These are phyloP conservation scores for Ranitomeya variabilis DNA, from an alignment of 2,113 vertebrate genomes.

Conservation along the genomic window DNA sequence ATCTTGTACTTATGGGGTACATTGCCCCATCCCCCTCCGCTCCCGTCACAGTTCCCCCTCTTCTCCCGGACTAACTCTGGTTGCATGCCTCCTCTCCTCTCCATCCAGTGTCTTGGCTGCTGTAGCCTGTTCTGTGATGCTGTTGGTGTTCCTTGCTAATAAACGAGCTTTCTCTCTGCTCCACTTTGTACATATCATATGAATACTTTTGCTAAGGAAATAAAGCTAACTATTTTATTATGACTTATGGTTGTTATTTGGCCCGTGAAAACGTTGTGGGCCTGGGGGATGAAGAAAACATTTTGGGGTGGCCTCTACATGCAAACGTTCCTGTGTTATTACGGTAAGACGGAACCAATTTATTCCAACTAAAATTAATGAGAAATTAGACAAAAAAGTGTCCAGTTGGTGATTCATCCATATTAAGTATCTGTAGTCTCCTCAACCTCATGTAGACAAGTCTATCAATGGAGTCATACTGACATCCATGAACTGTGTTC, in stretches of 20 bases:
- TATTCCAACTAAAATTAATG: not conserved
- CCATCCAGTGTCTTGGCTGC: slow-evolving; percentile 52
- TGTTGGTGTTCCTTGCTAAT: slow-evolving; percentile 56
- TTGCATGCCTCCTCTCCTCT: slow-evolving; percentile 45
- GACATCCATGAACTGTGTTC: too few species aligned
- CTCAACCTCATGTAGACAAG: too few species aligned
- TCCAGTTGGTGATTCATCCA: not conserved
- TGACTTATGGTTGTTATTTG: slow-evolving; percentile 58
- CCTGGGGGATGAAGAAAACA: slow-evolving; percentile 7
- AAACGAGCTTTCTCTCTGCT: slow-evolving; percentile 56
- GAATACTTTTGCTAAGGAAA: slow-evolving; percentile 58
- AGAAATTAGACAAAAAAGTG: not conserved
- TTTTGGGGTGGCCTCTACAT: not conserved
- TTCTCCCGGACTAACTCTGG: slow-evolving; percentile 16
- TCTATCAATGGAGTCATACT: too few species aligned
- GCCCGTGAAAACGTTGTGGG: slow-evolving; percentile 32
- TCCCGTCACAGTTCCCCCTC: slow-evolving; percentile 33
- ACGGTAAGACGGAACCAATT: not conserved
- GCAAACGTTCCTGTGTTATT: not conserved
- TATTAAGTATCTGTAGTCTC: too few species aligned
- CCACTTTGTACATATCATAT: slow-evolving; percentile 58
- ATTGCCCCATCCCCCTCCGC: slow-evolving; percentile 6
- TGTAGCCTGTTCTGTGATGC: slow-evolving; percentile 54
- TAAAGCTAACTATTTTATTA: slow-evolving; percentile 59
- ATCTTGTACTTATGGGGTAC: slow-evolving; percentile 33